Percentiles rank a stretch among this genome's conserved stretches.
phyloP scores from a whole-genome alignment of 1,140 invertebrate species.

The Drosophila ironensis region DNA sequence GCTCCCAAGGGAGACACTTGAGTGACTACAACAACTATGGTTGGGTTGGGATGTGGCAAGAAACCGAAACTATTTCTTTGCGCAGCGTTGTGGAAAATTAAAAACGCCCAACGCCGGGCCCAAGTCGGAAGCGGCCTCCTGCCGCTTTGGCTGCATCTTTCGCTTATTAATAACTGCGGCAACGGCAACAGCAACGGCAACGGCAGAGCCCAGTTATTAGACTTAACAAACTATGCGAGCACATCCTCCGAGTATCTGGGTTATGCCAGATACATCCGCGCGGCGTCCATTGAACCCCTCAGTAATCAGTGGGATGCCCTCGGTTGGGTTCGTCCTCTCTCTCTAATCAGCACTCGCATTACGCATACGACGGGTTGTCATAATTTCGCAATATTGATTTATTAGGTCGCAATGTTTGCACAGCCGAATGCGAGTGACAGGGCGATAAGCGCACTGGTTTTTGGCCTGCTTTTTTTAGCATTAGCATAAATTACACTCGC shows the following conservation, averaged over 20 bases:
- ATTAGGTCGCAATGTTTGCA: conserved; percentile 42
- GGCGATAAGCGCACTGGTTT: conserved; percentile 41
- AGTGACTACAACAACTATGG: conserved; percentile 56
- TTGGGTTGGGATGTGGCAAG: conserved; percentile 8
- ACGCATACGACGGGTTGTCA: conserved; percentile 54
- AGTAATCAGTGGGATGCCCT: background rate
- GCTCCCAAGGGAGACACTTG: conserved; percentile 73
- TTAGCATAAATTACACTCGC: conserved; percentile 54
- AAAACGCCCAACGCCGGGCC: conserved; percentile 44
- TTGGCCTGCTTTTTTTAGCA: conserved; percentile 49
- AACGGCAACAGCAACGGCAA: too few species aligned
- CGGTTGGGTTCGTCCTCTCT: background rate
- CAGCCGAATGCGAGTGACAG: conserved; percentile 36
- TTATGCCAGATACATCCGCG: conserved; percentile 10
- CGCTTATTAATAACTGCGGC: conserved; percentile 70
- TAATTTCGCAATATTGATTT: conserved; percentile 64
- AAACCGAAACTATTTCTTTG: conserved; percentile 78
- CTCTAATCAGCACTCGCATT: conserved; percentile 55
- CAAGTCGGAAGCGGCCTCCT: conserved; percentile 24
- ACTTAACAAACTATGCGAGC: conserved; percentile 55
- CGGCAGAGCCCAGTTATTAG: conserved; percentile 60
- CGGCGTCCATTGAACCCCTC: conserved; percentile 21
- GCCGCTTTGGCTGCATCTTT: conserved; percentile 16
- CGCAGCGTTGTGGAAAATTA: conserved; percentile 81
- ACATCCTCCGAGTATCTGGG: conserved; percentile 2